Conservation (phyloP, 2,797 vertebrate species). For the Myiothlypis chrysogaster region DNA sequence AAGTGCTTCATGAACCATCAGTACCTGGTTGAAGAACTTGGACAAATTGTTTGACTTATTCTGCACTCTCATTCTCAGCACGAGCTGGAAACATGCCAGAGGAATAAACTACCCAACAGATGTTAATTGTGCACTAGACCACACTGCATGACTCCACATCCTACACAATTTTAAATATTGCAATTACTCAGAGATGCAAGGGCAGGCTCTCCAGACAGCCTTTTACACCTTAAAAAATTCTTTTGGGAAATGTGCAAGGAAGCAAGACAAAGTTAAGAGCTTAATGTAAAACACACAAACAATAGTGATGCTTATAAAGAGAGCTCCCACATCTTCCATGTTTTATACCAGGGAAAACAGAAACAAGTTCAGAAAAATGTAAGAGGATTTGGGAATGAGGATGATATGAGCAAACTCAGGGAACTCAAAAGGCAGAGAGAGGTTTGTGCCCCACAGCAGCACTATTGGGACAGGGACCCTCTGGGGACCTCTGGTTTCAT, state of each 20-base stretch:
- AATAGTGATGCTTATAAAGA: background rate
- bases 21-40: background rate
- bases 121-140: slow-evolving; percentile 33
- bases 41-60: slow-evolving; percentile 37
- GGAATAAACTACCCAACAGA: slow-evolving; percentile 30
- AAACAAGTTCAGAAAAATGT: background rate
- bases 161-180: slow-evolving; percentile 22
- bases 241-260: background rate
- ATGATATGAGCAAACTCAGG: background rate
- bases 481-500: rapidly evolving
- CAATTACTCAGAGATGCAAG: slow-evolving; percentile 25
- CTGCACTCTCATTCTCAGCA: background rate
- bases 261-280: background rate
- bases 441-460: background rate
- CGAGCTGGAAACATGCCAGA: background rate
- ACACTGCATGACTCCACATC: background rate
- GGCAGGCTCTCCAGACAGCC: background rate
- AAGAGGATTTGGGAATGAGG: background rate
- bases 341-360: background rate
- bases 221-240: background rate
- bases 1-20: background rate
- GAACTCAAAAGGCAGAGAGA: background rate
- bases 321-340: background rate
- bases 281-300: background rate
- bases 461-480: rapidly evolving